Evolutionary conservation across 2,113 vertebrate genomes (phyloP).

Genomic region (Axis porcinus): DNA sequence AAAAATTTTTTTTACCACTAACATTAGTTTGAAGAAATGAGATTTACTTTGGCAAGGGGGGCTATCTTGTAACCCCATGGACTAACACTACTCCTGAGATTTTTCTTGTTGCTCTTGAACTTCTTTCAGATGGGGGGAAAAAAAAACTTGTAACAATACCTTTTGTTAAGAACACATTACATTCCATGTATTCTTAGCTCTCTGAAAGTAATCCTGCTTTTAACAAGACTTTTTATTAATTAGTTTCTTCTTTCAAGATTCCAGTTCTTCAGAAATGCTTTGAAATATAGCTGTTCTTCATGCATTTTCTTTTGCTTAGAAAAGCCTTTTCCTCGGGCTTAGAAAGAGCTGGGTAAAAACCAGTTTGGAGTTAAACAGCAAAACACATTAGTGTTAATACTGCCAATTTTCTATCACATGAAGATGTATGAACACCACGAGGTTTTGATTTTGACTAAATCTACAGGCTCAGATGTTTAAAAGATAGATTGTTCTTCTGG

Average conservation of each 20-base stretch:
- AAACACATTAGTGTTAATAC: slow-evolving; percentile 61
- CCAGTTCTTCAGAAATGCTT: slow-evolving; percentile 45
- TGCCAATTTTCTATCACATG: slow-evolving; percentile 36
- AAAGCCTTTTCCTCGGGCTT: slow-evolving; percentile 33
- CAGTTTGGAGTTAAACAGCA: slow-evolving; percentile 60
- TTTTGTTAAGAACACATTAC: slow-evolving; percentile 63
- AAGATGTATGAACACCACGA: slow-evolving; percentile 43
- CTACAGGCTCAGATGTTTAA: slow-evolving; percentile 52
- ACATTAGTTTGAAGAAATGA: not conserved
- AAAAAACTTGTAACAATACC: not conserved
- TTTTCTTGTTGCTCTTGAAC: slow-evolving; percentile 26
- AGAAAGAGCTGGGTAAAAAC: slow-evolving; percentile 46
- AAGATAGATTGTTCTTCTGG: slow-evolving; percentile 57
- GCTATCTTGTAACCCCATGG: not conserved
- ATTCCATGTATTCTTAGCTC: slow-evolving; percentile 38
- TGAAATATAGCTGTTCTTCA: slow-evolving; percentile 54
- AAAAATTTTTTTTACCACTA: too few species aligned
- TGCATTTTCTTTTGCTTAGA: slow-evolving; percentile 23
- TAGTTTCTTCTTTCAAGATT: slow-evolving; percentile 63
- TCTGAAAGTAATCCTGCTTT: slow-evolving; percentile 53
- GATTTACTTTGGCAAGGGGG: not conserved
- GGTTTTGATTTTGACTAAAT: slow-evolving; percentile 44
- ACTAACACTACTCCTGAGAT: not conserved
- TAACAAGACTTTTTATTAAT: slow-evolving; percentile 69
- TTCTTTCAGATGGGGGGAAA: not conserved